These are phyloP conservation scores for Vanacampus margaritifer DNA, from an alignment of 2,113 vertebrate species.

Conservation along the genomic window DNA sequence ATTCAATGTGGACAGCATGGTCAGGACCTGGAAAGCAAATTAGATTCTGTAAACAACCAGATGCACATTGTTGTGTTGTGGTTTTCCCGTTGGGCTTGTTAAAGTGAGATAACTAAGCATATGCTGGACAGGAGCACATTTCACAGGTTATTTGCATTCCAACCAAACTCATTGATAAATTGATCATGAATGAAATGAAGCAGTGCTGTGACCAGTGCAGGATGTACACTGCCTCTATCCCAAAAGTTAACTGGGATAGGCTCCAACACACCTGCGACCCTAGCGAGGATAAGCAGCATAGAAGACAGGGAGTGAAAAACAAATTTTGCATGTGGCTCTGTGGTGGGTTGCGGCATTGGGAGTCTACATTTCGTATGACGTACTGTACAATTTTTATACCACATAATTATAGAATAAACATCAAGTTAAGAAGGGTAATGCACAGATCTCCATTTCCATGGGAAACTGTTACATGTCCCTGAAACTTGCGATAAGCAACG, in stretches of 20 bases:
- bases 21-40: conserved; percentile 30
- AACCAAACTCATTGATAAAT: conserved; percentile 27
- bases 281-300: neutral
- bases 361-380: neutral
- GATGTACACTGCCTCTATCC: too few relatives aligned
- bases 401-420: conserved; percentile 21
- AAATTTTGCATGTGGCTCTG: conserved; percentile 10
- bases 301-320: conserved; percentile 5
- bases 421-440: neutral
- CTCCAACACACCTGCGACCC: too few relatives aligned
- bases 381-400: conserved; percentile 12
- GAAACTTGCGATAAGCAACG: conserved; percentile 26
- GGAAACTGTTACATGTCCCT: conserved; percentile 12
- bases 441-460: conserved; percentile 8
- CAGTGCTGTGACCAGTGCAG: too few relatives aligned
- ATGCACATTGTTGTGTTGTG: conserved; percentile 34
- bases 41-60: conserved; percentile 37
- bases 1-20: conserved; percentile 22
- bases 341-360: neutral
- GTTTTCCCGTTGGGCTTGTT: conserved; percentile 21
- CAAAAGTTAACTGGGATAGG: too few relatives aligned
- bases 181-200: too few relatives aligned
- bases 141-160: conserved; percentile 15
- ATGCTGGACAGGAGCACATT: conserved; percentile 8
- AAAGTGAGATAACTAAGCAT: conserved; percentile 26